A percentile compares a stretch with the other conserved stretches of the same genome.
Conservation (phyloP, 2,888 invertebrate genomes). For the Cinara cedri region DNA sequence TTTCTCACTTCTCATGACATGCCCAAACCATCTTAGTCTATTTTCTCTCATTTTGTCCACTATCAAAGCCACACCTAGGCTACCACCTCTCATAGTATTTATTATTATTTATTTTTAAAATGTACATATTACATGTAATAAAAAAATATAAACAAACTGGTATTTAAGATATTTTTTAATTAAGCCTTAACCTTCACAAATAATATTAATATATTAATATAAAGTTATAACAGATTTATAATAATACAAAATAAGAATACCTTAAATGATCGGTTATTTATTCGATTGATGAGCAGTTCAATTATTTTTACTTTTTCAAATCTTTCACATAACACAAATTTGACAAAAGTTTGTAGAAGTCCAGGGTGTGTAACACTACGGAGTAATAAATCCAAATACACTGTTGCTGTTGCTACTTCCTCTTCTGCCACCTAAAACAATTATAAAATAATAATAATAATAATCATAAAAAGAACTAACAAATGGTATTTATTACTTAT, state of each 20-base stretch:
- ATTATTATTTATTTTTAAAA: too few relatives aligned
- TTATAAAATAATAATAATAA: background rate
- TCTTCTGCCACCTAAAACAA: conserved; percentile 79
- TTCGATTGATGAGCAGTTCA: conserved; percentile 80
- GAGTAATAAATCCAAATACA: conserved; percentile 89
- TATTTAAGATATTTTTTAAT: too few relatives aligned
- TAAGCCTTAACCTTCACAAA: too few relatives aligned
- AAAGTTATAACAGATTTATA: background rate
- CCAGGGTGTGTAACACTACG: conserved; percentile 86
- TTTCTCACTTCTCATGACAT: too few relatives aligned
- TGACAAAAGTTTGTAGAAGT: conserved; percentile 79
- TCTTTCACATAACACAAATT: conserved; percentile 81
- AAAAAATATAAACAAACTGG: too few relatives aligned
- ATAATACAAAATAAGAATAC: conserved; percentile 64
- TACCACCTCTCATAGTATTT: too few relatives aligned
- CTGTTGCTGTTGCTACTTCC: conserved; percentile 90
- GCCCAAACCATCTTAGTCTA: too few relatives aligned
- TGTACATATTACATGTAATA: too few relatives aligned
- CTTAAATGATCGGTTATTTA: conserved; percentile 74
- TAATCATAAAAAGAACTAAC: background rate
- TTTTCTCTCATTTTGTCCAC: too few relatives aligned
- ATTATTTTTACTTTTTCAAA: conserved; percentile 85
- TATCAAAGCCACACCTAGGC: too few relatives aligned
- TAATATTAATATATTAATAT: background rate
- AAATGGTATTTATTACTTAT: background rate